Evolutionary conservation across 1,140 invertebrate species (phyloP).

Genomic region (Rhagoletis zephyria): DNA sequence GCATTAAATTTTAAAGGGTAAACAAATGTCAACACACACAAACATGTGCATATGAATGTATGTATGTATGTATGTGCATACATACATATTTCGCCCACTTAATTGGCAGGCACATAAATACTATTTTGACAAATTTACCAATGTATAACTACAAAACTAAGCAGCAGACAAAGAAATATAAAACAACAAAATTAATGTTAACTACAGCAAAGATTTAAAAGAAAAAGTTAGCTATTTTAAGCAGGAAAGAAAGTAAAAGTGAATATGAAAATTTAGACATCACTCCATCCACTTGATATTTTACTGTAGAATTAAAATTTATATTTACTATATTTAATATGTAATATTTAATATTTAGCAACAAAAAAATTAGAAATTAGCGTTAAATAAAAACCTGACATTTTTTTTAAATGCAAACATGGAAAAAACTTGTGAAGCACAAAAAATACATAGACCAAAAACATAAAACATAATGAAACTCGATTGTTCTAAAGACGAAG

Average conservation of each 20-base stretch:
- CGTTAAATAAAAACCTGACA: neutral
- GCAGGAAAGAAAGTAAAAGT: neutral
- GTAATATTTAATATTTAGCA: neutral
- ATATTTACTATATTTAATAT: neutral
- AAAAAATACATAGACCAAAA: neutral
- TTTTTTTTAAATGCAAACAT: neutral
- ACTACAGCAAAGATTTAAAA: neutral
- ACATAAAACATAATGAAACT: neutral
- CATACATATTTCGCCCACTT: neutral
- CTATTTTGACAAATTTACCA: neutral
- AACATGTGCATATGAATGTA: neutral
- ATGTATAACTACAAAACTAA: neutral
- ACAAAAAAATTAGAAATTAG: neutral
- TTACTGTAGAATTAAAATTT: constrained; percentile 29
- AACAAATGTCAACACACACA: neutral
- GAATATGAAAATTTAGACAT: constrained; percentile 43
- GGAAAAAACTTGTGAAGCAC: neutral
- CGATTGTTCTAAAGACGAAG: neutral
- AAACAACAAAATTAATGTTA: constrained; percentile 8
- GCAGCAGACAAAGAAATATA: neutral
- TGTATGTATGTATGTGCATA: neutral
- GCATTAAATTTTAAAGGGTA: neutral
- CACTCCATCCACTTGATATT: constrained; percentile 51
- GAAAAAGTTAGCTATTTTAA: no score
- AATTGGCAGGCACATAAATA: neutral